These are phyloP conservation scores for Elysia crispata DNA, from an alignment of 2,888 invertebrate genomes.

Conservation along the genomic window DNA sequence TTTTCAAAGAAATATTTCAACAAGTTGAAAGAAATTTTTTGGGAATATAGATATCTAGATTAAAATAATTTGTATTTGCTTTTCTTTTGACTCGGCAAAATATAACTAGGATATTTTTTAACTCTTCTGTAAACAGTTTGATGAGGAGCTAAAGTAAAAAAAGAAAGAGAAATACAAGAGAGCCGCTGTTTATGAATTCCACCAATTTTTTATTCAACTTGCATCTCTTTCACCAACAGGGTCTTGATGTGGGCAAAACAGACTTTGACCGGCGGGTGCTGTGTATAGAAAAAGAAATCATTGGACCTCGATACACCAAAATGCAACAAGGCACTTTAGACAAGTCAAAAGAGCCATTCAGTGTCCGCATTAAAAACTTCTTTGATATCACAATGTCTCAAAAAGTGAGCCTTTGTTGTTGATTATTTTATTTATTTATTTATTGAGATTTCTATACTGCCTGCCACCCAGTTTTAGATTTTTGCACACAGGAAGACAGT, in stretches of 20 bases:
- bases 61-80: too few species aligned
- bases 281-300: slow-evolving; percentile 84
- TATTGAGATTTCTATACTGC: too few species aligned
- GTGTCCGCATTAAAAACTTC: slow-evolving; percentile 93
- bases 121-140: too few species aligned
- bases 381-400: slow-evolving; percentile 84
- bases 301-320: slow-evolving; percentile 84
- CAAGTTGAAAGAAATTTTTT: too few species aligned
- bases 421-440: too few species aligned
- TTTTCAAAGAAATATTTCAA: too few species aligned
- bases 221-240: slow-evolving; percentile 71
- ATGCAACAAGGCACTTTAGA: slow-evolving; percentile 86
- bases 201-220: neutral
- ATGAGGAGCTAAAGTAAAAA: too few species aligned
- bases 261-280: slow-evolving; percentile 87
- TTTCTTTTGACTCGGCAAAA: too few species aligned
- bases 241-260: slow-evolving; percentile 86
- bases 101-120: too few species aligned
- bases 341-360: slow-evolving; percentile 90
- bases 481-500: too few species aligned
- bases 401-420: slow-evolving; percentile 63
- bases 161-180: neutral
- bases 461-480: too few species aligned
- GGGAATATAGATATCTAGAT: too few species aligned
- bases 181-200: neutral